Evolutionary conservation across 2,888 invertebrate genomes (phyloP), one percentile per base, ranked within the genome.

Genomic region (Silvanus unidentatus): DNA sequence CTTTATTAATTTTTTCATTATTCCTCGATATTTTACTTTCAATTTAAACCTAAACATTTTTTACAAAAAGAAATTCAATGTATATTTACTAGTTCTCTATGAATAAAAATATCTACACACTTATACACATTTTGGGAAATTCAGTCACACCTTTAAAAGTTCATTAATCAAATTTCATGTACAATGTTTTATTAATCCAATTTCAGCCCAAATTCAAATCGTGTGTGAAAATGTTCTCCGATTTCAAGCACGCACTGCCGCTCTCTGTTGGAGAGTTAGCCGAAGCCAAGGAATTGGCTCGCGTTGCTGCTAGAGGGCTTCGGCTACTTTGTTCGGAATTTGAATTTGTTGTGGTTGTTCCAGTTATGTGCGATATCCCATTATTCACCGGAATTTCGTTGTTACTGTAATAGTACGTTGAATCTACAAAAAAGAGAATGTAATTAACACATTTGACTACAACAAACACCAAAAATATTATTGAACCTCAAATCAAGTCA

Each of bases 181-280:
- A 32, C 40, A 37, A 39, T 14, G 29, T 29, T 48, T 34, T 43
- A 32, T 48, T 43, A 22, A 22, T 22, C 22, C 22, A 5, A 8
- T 22, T n/a, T 52, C 43, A 60, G 16, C 60, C 60, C 45, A 72
- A 56, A 48, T 70, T 67, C 54, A 71, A 50, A 39, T 70, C 70
- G 52, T 68, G 67, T 49, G 60, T 63, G 50, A 66, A 68, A 49
- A 67, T 64, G 45, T 58, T 60, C 63, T 82, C 82, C 49, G 77
- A 75, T 66, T 82, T 82, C 49, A 81, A 76, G 68, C 82, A 82
- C 48, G 82, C 83, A 66, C 82, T 82, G 54, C 83, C 84, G 58
- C 72, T 72, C 43, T 71, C 72, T 51, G 82, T 83, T 32, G 84
- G 84, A 34, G 84, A 84, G 36, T 83, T 81, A 22, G 84, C 84